These are phyloP conservation scores for Paracentrotus lividus DNA, from an alignment of 53 echinoderm and acorn worm species.

Conservation along the genomic window DNA sequence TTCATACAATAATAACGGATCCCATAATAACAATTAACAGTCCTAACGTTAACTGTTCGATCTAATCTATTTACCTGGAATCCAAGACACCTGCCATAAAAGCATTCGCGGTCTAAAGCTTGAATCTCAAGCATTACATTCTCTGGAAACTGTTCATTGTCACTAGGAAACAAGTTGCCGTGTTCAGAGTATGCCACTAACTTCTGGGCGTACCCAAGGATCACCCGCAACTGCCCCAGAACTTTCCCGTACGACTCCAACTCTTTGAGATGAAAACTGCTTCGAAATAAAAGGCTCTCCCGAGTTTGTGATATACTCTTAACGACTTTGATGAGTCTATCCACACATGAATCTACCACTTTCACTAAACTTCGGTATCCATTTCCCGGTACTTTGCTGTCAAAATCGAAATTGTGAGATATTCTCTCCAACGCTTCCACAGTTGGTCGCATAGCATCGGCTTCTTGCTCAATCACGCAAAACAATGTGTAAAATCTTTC, in stretches of 20 bases:
- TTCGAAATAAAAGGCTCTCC: slow-evolving; percentile 89
- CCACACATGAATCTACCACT: slow-evolving; percentile 91
- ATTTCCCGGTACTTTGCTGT: slow-evolving; percentile 86
- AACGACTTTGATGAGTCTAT: slow-evolving; percentile 80
- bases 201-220: slow-evolving; percentile 93
- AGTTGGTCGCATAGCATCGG: slow-evolving; percentile 91
- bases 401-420: slow-evolving; percentile 88
- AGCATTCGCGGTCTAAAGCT: slow-evolving; percentile 96
- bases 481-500: slow-evolving; percentile 89
- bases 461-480: slow-evolving; percentile 91
- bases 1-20: no score
- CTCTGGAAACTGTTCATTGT: slow-evolving; percentile 86
- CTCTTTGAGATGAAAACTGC: slow-evolving; percentile 85
- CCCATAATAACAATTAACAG: no score
- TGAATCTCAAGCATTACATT: slow-evolving; percentile 92
- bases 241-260: slow-evolving; percentile 88
- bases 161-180: slow-evolving; percentile 85
- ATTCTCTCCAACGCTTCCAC: slow-evolving; percentile 90
- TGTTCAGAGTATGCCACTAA: slow-evolving; percentile 87
- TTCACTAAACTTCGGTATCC: slow-evolving; percentile 96
- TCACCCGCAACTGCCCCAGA: slow-evolving; percentile 87
- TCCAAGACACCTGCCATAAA: slow-evolving; percentile 95
- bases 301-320: slow-evolving; percentile 81
- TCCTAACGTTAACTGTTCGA: no score
- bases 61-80: slow-evolving; percentile 89